Percentiles rank a stretch among this genome's conserved stretches.
These are phyloP conservation scores for Phenganax stokvisi DNA, from an alignment of 92 coral and sea anemone species.

Conservation along the genomic window DNA sequence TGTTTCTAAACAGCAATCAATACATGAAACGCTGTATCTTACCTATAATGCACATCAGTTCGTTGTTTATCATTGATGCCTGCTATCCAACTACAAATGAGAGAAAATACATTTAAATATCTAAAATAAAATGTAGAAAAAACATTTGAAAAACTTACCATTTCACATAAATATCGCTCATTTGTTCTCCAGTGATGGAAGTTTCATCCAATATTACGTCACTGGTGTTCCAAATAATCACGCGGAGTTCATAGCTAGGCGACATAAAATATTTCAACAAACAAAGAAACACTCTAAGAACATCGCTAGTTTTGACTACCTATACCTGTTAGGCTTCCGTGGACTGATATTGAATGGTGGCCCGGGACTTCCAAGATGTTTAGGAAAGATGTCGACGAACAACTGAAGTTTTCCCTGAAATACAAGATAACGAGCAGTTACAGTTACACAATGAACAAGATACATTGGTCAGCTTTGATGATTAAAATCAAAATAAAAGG, in stretches of 20 bases:
- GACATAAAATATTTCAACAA: too few relatives aligned
- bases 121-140: background rate
- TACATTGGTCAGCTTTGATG: too few relatives aligned
- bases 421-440: background rate
- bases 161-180: conserved; percentile 98
- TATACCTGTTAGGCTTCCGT: conserved; percentile 71
- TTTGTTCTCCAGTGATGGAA: conserved; percentile 91
- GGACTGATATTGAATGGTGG: conserved; percentile 69
- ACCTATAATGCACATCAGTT: conserved; percentile 98
- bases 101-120: too few relatives aligned
- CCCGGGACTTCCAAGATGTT: conserved; percentile 86
- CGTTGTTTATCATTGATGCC: conserved; percentile 90
- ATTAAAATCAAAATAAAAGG: too few relatives aligned
- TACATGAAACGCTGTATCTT: background rate
- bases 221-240: conserved; percentile 94
- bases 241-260: conserved; percentile 72
- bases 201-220: conserved; percentile 97
- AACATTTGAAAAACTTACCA: conserved; percentile 52
- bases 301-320: conserved; percentile 11
- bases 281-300: background rate
- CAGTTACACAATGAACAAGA: too few relatives aligned
- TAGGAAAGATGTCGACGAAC: conserved; percentile 96
- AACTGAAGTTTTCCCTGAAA: conserved; percentile 58
- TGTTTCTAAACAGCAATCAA: too few relatives aligned
- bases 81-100: conserved; percentile 73